A percentile compares a stretch with the other conserved stretches of the same genome.
Conservation (phyloP, 2,113 vertebrate species). For the Struthidea cinerea region DNA sequence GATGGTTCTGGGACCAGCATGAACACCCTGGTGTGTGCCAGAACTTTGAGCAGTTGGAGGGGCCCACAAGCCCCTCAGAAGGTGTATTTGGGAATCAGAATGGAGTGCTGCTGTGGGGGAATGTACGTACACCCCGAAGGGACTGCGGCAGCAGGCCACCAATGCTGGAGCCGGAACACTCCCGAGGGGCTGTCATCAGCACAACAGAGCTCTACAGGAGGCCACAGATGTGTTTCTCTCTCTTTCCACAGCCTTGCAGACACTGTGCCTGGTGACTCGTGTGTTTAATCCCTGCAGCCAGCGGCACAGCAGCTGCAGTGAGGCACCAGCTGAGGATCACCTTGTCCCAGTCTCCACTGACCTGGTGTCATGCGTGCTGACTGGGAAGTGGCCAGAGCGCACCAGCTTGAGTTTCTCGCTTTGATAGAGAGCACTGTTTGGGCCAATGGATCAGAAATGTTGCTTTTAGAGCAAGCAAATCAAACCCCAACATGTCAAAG, state of each 20-base stretch:
- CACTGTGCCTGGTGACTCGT: rapidly evolving
- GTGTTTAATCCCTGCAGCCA: too few relatives aligned
- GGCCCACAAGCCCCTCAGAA: background rate
- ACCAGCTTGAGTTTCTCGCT: background rate
- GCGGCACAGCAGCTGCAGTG: background rate
- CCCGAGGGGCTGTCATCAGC: background rate
- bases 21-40: rapidly evolving
- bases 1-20: rapidly evolving
- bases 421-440: background rate
- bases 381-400: rapidly evolving
- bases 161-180: rapidly evolving
- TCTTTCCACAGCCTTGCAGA: background rate
- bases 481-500: rapidly evolving
- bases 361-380: background rate
- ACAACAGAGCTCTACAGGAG: background rate
- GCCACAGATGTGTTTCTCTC: background rate
- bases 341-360: background rate
- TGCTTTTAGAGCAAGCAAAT: background rate
- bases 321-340: background rate
- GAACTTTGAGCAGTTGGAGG: background rate
- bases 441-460: background rate
- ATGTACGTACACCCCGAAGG: background rate
- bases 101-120: background rate
- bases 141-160: background rate
- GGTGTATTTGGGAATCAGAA: background rate